Evolutionary conservation across 1,140 invertebrate species (phyloP), one percentile per base, ranked within the genome.

Genomic region (Halyomorpha halys): DNA sequence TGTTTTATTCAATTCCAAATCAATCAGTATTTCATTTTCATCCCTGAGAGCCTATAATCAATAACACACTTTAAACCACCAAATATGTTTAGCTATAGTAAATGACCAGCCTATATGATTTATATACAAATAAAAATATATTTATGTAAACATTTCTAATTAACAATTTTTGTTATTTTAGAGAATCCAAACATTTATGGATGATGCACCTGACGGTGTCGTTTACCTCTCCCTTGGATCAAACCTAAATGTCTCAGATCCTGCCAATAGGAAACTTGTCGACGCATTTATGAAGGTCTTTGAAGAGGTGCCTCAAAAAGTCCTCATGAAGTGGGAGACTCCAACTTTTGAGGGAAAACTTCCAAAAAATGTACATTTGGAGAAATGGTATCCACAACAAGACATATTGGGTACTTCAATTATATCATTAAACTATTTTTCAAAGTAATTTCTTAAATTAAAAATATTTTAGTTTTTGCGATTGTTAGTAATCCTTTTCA

Each of bases 301-400:
- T n/a, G n/a, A 19, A 14, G 11, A 59, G 18, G 21, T 69, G 8
- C 61, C 30, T 44, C 81, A 85, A 30, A 75, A 78, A 66, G 81
- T 87, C 44, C 75, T 87, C 60, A 86, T 84, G 85, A 86, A 86
- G 76, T 89, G 83, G 83, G 84, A 86, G 71, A 30, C 3, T 4
- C 3, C 27, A 30, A 15, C 11, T 45, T 21, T 19, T 51, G 13
- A 14, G 44, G 45, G 51, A 68, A 15, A n/a, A 25, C 19, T 34
- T 34, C 63, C 67, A 16, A 23, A 61, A 53, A 69, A 69, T 66
- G 61, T 69, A 15, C 51, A 61, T 25, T n/a, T 67, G 3, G 44
- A 25, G 21, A 65, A 66, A 54, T 69, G 68, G 68, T 47, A 66
- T 16, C 68, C 68, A 19, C 68, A 69, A 61, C 47, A 45, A 61